A percentile compares a stretch with the other conserved stretches of the same genome.
These are phyloP conservation scores for Picathartes gymnocephalus DNA, from an alignment of 2,113 vertebrate genomes.

Conservation along the genomic window DNA sequence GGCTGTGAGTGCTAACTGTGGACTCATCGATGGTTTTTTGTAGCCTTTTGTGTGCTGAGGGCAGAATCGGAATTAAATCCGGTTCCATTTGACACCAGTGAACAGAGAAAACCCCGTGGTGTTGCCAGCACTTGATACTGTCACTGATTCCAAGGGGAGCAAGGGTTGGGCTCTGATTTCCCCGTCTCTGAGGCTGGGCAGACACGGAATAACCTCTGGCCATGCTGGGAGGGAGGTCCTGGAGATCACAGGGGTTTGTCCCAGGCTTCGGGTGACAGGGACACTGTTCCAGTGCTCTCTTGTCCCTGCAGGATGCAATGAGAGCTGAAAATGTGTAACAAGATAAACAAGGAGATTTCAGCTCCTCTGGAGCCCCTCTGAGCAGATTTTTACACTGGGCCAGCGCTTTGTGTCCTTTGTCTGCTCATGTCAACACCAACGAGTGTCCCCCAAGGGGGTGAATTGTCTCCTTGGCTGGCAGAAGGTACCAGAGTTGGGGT, in stretches of 20 bases:
- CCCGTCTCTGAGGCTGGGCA: neutral
- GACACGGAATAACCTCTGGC: neutral
- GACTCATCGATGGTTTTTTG: slow-evolving; percentile 31
- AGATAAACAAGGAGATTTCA: neutral
- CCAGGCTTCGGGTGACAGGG: neutral
- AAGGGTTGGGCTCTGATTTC: neutral
- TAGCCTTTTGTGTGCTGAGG: slow-evolving; percentile 44
- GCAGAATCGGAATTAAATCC: neutral
- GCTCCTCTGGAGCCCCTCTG: neutral
- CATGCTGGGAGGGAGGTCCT: neutral
- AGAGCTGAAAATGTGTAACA: neutral
- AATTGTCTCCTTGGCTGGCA: neutral
- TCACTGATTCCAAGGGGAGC: neutral
- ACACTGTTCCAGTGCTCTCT: neutral
- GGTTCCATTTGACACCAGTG: neutral
- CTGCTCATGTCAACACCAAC: neutral
- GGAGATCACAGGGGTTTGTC: neutral
- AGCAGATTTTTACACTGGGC: neutral
- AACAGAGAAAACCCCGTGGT: neutral
- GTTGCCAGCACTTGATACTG: slow-evolving; percentile 57
- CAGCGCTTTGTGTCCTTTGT: neutral
- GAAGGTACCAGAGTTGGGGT: neutral
- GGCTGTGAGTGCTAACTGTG: slow-evolving; percentile 56
- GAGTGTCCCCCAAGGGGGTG: fast-evolving
- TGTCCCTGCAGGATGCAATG: neutral